A percentile compares a stretch with the other conserved stretches of the same genome.
These are phyloP conservation scores for Andrena marginata DNA, from an alignment of 2,888 invertebrate genomes.

Conservation along the genomic window DNA sequence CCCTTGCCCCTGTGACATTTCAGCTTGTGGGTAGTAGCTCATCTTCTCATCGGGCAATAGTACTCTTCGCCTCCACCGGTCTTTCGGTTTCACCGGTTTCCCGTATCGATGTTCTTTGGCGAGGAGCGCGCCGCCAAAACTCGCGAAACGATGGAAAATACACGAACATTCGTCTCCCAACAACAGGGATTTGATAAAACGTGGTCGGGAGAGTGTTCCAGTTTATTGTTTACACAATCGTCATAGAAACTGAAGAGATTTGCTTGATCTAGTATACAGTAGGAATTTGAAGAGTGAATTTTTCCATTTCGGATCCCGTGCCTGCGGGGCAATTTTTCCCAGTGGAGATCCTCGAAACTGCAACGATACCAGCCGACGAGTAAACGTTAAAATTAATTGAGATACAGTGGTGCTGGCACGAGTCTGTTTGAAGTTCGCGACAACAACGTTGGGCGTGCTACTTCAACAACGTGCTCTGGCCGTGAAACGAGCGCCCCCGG, in stretches of 20 bases:
- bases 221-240: too few species aligned
- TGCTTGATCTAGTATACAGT: not conserved
- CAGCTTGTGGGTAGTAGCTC: too few species aligned
- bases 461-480: slow-evolving; percentile 20
- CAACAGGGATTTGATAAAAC: not conserved
- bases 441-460: slow-evolving; percentile 48
- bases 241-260: not conserved
- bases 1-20: too few species aligned
- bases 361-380: slow-evolving; percentile 31
- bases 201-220: not conserved
- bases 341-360: slow-evolving; percentile 2
- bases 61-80: not conserved
- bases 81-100: slow-evolving; percentile 24
- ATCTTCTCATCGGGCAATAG: too few species aligned
- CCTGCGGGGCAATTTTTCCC: slow-evolving; percentile 24
- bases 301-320: not conserved
- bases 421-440: slow-evolving; percentile 65
- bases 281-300: slow-evolving; percentile 2
- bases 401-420: slow-evolving; percentile 57
- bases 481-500: slow-evolving; percentile 42
- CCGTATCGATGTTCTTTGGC: slow-evolving; percentile 36
- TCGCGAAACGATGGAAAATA: slow-evolving; percentile 5
- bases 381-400: slow-evolving; percentile 62
- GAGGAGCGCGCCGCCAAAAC: slow-evolving; percentile 6
- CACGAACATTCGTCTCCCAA: not conserved